Conservation (phyloP, 2,888 invertebrate species). For the Athripsodes cinereus region DNA sequence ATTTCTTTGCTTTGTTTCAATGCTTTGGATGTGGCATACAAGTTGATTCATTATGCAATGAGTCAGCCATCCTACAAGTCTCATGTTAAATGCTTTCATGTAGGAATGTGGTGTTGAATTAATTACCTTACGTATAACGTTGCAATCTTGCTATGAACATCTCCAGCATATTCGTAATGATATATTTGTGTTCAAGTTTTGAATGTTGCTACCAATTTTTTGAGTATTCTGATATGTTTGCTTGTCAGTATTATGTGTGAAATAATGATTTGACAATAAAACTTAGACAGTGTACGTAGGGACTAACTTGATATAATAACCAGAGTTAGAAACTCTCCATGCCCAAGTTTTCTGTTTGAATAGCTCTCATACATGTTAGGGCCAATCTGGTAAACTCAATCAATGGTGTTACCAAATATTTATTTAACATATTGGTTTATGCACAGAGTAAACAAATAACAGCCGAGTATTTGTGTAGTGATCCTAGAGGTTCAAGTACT, state of each 20-base stretch:
- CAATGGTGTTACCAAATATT: not conserved
- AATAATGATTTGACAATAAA: too few relatives aligned
- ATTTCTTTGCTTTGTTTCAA: conserved; percentile 2
- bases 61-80: too few relatives aligned
- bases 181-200: too few relatives aligned
- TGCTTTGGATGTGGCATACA: conserved; percentile 13
- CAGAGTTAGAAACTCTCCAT: too few relatives aligned
- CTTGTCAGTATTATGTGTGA: conserved; percentile 8
- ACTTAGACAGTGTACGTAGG: too few relatives aligned
- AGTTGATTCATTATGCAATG: too few relatives aligned
- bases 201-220: not conserved
- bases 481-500: not conserved
- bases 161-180: too few relatives aligned
- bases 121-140: not conserved
- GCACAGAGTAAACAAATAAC: not conserved
- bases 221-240: too few relatives aligned
- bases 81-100: conserved; percentile 13
- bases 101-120: conserved; percentile 12
- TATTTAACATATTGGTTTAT: not conserved
- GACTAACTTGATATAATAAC: too few relatives aligned
- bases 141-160: not conserved
- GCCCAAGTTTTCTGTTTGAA: too few relatives aligned
- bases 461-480: not conserved
- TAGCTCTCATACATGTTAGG: not conserved
- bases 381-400: not conserved